Base-by-base conservation (phyloP, 2,888 invertebrate genomes). In the Monochamus alternatus region DNA sequence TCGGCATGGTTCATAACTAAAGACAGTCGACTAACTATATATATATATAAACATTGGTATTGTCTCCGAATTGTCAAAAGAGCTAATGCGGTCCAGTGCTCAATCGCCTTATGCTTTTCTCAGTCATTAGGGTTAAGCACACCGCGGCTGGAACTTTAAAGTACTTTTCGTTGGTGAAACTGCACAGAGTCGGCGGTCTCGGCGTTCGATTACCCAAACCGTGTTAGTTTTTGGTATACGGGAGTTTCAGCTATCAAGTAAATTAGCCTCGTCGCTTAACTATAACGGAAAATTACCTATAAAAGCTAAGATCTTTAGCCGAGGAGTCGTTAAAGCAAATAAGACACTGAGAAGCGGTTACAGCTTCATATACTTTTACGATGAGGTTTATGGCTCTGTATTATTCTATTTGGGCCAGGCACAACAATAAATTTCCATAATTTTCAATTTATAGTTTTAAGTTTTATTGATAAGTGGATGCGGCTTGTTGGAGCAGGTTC, bases 81-180 rank as follows among this genome's bases (percentile, higher is more conserved):
- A 38, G 38, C 38, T 7, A 38, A 7, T 38, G 38, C 38, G 7
- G 38, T 38, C 38, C 38, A 5, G 38, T 38, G 1, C 38, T 38
- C 38, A 7, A 38, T 38, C 38, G 7, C 62, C 74, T 51, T 67
- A 74, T 74, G 69, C 74, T 69, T 65, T 59, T 65, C 73, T 66
- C 55, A 66, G 66, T 66, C 73, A 73, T 73, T 73, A 73, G 73
- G 65, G 73, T 73, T 73, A 73, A 73, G 73, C 59, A 55, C 47
- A 47, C 66, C 55, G 66, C 73, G 73, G 7, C 30, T 67, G 67
- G 66, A 73, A 73, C 64, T 73, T 73, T 66, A 73, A 73, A 73
- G 66, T 73, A 73, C 73, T 73, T 73, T 73, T 66, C 73, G n/a
- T 10, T 58, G 58, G 32, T 44, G 60, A 59, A 60, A 63, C 58